Conservation (phyloP, 2,888 invertebrate species). For the Orthonychiurus folsomi region DNA sequence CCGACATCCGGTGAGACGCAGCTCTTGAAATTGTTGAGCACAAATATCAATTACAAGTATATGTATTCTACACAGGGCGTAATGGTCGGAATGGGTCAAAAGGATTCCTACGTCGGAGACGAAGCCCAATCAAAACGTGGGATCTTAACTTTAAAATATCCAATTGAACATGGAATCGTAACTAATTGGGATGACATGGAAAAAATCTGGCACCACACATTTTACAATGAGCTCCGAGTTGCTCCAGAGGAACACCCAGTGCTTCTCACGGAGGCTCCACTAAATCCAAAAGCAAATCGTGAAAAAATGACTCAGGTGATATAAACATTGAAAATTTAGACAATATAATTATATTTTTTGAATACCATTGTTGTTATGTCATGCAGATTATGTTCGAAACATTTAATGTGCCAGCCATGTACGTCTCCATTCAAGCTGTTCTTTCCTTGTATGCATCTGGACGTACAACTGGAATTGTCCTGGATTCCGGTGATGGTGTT, state of each 20-base stretch:
- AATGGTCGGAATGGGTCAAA: slow-evolving; percentile 93
- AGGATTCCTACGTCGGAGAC: slow-evolving; percentile 92
- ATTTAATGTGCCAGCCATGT: slow-evolving; percentile 88
- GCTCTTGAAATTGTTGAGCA: no score
- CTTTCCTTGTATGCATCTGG: slow-evolving; percentile 87
- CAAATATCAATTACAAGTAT: no score
- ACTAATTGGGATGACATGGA: slow-evolving; percentile 99
- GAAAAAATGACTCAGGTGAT: slow-evolving; percentile 75
- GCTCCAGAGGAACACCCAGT: slow-evolving; percentile 93
- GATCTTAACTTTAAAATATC: slow-evolving; percentile 49
- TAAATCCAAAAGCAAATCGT: slow-evolving; percentile 89
- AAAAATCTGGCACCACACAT: slow-evolving; percentile 98
- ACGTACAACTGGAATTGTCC: slow-evolving; percentile 91
- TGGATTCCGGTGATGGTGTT: slow-evolving; percentile 92
- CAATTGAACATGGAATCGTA: slow-evolving; percentile 61
- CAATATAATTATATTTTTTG: not conserved
- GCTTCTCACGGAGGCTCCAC: slow-evolving; percentile 82
- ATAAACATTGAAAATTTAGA: no score
- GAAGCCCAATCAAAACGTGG: slow-evolving; percentile 77
- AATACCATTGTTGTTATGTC: slow-evolving; percentile 7
- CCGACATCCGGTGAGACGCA: no score
- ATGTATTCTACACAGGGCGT: no score
- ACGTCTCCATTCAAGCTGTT: slow-evolving; percentile 88
- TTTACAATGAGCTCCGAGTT: slow-evolving; percentile 94
- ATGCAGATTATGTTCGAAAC: slow-evolving; percentile 88